Evolutionary conservation across 2,113 vertebrate genomes (phyloP).

Genomic region (Dendropsophus ebraccatus): DNA sequence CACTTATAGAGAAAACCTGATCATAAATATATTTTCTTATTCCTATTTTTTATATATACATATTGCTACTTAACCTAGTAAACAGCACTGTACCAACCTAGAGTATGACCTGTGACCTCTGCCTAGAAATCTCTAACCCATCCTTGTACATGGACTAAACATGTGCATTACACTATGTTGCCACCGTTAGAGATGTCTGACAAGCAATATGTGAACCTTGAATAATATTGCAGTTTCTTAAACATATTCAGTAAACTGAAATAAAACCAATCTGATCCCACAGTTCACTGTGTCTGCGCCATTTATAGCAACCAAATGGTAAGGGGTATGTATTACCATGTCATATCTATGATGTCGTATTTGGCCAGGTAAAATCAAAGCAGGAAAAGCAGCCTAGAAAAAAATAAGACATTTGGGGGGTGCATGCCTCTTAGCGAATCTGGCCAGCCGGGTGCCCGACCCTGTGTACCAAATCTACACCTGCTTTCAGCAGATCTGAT

Average conservation of each 20-base stretch:
- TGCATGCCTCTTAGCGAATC: too few relatives aligned
- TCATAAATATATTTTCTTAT: conserved; percentile 50
- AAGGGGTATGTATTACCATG: not conserved
- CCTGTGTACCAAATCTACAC: too few relatives aligned
- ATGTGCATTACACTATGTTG: not conserved
- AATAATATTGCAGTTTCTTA: conserved; percentile 11
- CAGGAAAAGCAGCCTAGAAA: too few relatives aligned
- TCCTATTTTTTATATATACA: conserved; percentile 40
- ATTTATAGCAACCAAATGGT: not conserved
- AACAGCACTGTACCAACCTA: not conserved
- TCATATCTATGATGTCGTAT: not conserved
- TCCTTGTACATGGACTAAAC: conserved; percentile 1
- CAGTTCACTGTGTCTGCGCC: not conserved
- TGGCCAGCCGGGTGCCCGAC: too few relatives aligned
- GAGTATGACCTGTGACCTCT: not conserved
- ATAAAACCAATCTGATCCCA: not conserved
- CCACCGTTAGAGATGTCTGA: conserved; percentile 24
- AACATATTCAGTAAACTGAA: conserved; percentile 10
- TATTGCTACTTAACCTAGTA: conserved; percentile 1
- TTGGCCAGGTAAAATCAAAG: not conserved
- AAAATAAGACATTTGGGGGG: too few relatives aligned
- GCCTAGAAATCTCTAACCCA: not conserved
- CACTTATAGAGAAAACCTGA: conserved; percentile 1
- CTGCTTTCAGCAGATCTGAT: too few relatives aligned
- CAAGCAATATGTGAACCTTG: conserved; percentile 7